Evolutionary conservation across 2,113 vertebrate species (phyloP), one percentile per base, ranked within the genome.

Genomic region (Pantherophis guttatus): DNA sequence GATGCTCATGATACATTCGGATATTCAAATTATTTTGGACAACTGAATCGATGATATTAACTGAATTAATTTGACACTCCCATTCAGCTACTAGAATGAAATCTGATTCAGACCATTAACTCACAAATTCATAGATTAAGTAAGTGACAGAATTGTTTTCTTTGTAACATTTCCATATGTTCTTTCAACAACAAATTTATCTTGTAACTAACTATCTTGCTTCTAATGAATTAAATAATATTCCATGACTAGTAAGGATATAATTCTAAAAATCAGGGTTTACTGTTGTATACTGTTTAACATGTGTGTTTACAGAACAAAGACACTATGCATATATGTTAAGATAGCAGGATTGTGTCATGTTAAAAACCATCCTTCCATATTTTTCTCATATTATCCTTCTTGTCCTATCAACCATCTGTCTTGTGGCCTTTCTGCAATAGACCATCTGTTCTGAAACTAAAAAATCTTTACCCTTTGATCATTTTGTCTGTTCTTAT

Each of bases 401-500:
- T n/a, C 21, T 57, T 53, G 54, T 44, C 44, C 85, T 70, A 33
- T 85, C 24, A 59, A 39, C 88, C 6, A 21, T 58, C 48, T 90
- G 48, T 93, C 44, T 54, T 59, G 88, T 58, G 29, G 70, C 53
- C 70, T 86, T 52, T 89, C 70, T 93, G 44, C 54, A 86, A 90
- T 3, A 50, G 29, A 29, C 70, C 88, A 90, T 93, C 88, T 93
- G 70, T 55, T 90, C 39, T 90, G 88, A 90, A 33, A 86, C 12
- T 13, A 86, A 57, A 54, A 17, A 11, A 54, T 3, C 57, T n/a
- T 93, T 86, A 15, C 19, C 11, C 7, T 48, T 90, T 62, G 54
- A 93, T 93, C 55, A 90, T 75, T 55, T 55, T 90, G 92, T 86
- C 88, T 90, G 29, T 13, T 86, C 88, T 62, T 33, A 29, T 90